Conservation (phyloP, 2,797 vertebrate genomes). For the Schizopygopsis malacanthus region DNA sequence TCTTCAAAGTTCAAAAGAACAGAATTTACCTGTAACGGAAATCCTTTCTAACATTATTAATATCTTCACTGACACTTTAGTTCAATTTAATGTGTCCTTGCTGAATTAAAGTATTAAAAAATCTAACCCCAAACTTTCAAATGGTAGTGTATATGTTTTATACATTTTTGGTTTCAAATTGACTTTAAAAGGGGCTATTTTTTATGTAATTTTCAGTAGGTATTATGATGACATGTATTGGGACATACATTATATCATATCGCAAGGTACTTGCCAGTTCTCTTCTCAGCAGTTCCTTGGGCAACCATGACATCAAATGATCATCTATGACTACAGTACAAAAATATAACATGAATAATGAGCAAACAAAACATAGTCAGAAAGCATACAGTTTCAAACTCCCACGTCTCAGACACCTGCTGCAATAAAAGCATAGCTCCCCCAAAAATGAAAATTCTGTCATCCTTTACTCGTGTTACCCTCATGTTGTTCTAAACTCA, state of each 20-base stretch:
- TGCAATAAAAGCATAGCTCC: constrained; percentile 6
- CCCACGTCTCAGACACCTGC: constrained; percentile 46
- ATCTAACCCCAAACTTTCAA: not conserved
- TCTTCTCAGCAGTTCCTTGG: constrained; percentile 33
- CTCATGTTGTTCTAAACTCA: constrained; percentile 16
- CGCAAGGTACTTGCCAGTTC: constrained; percentile 16
- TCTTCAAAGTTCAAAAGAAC: not conserved
- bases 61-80: not conserved
- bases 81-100: not conserved
- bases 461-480: constrained; percentile 12
- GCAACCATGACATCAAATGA: constrained; percentile 43
- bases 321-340: constrained; percentile 54
- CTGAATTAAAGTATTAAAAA: not conserved
- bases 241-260: constrained; percentile 23
- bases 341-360: constrained; percentile 54
- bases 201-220: constrained; percentile 6
- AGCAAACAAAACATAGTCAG: constrained; percentile 48
- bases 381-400: constrained; percentile 52
- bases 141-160: not conserved
- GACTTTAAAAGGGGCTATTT: not conserved
- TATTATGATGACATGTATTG: constrained; percentile 2
- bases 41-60: not conserved
- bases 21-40: not conserved
- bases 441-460: not conserved
- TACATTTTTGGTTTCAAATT: not conserved